Evolutionary conservation across 2,797 vertebrate genomes (phyloP), one percentile per base, ranked within the genome.

Genomic region (Poeciliopsis infans): DNA sequence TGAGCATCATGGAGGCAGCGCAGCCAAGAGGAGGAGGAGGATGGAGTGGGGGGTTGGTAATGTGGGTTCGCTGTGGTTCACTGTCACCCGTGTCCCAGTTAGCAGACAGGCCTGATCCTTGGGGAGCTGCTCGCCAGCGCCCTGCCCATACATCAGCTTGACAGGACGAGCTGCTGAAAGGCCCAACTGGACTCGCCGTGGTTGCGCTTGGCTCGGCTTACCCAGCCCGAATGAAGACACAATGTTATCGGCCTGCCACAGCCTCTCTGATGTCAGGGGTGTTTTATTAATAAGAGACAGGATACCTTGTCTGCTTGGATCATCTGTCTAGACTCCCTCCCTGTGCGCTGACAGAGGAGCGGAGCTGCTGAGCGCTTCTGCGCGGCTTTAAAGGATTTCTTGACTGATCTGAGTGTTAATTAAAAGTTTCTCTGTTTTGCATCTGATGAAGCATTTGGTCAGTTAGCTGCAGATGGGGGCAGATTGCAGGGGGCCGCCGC

Each of bases 1-100:
- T 64, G 76, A 81, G 83, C 88, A 85, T 90, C 89, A 80, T 11
- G 77, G 81, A 81, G 81, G 73, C 61, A 80, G 87, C 41, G 59
- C 80, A 88, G 80, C 51, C 41, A 89, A 87, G 36, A 68, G 49
- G 18, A 18, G 46, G 23, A 53, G 36, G 64, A 39, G 3, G 16
- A 59, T 16, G 57, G 59, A 36, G 59, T 64, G 16, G 36, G 64
- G 16, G 16, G 80, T 82, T 82, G 89, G 86, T 90, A 86, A 85
- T 83, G 88, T 75, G 43, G 74, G 85, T 87, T 90, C 80, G 91
- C 90, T 85, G 90, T 91, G 90, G 89, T 94, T 94, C 90, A 93
- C 92, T 94, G 92, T 94, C 93, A 92, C 91, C 91, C 64, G 91
- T 91, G 93, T 95, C 94, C 94, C 93, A 95, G 92, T 95, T 95